Evolutionary conservation across 1,140 invertebrate species (phyloP).

Genomic region (Micrasema minimum): DNA sequence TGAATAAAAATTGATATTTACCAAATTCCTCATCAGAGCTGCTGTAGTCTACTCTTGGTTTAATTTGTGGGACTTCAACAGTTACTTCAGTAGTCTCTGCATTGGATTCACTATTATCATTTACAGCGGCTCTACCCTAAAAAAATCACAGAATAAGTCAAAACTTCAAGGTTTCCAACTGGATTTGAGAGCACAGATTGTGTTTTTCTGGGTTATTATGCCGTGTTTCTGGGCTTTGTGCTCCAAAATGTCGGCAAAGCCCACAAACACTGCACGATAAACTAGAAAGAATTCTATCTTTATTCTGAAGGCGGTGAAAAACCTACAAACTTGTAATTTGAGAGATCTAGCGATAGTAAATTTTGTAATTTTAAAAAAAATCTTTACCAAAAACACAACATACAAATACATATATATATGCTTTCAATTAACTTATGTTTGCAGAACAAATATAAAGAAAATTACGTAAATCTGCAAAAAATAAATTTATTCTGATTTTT

Average conservation of each 20-base stretch:
- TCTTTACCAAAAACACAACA: too few relatives aligned
- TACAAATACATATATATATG: too few relatives aligned
- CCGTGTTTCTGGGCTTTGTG: background rate
- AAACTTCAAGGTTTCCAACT: background rate
- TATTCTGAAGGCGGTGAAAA: too few relatives aligned
- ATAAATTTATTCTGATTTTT: too few relatives aligned
- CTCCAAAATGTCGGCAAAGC: background rate
- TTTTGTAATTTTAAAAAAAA: too few relatives aligned
- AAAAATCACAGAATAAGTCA: background rate
- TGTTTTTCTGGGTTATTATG: background rate
- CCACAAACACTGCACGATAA: background rate
- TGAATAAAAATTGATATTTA: constrained; percentile 1
- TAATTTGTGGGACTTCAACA: background rate
- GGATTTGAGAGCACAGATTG: background rate
- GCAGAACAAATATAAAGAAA: too few relatives aligned
- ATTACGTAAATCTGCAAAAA: too few relatives aligned
- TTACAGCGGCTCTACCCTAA: constrained; percentile 11
- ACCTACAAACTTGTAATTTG: too few relatives aligned
- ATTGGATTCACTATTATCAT: background rate
- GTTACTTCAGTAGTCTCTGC: background rate
- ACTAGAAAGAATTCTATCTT: too few relatives aligned
- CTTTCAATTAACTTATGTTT: too few relatives aligned
- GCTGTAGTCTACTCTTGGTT: background rate
- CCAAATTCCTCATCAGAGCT: constrained; percentile 31
- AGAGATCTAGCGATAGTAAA: too few relatives aligned